Base-by-base conservation (phyloP, 2,113 vertebrate genomes). In the Chunga burmeisteri region DNA sequence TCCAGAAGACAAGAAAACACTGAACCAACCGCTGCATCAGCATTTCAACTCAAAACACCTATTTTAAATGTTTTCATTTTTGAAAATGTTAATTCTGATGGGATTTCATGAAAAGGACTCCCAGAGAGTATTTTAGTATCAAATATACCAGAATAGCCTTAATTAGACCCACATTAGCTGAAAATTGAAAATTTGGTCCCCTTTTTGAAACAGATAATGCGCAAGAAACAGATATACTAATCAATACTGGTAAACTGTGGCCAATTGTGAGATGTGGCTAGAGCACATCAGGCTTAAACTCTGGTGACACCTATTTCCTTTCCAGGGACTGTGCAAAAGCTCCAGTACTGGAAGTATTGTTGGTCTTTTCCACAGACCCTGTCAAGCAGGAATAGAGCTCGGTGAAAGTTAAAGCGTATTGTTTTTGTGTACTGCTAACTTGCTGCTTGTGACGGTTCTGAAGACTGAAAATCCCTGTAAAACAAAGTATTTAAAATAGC, bases 21-120 rank as follows among this genome's bases (percentile, higher is more conserved):
- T 50, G 91, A 85, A 36, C 81, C 80, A 73, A 78, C 94, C 65
- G 84, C 93, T 84, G 72, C 82, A 87, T 92, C 96, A 95, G 96
- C 93, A 72, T 90, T 90, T 91, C 83, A 58, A 94, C 86, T 98
- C 98, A 42, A 97, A 97, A 96, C 96, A 95, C 93, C 95, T 95
- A 70, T 79, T 84, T 88, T 79, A 97, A 97, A 91, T 97, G 97
- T 98, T 98, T 98, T 98, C 98, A 98, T 98, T 98, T 98, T 98
- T 97, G 98, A 98, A 98, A 98, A 98, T 79, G 82, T 97, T 97
- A 97, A 97, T 98, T 98, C 95, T 83, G 72, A 97, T 66, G 97
- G 97, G 98, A 92, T 97, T 97, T 96, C 77, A 92, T 81, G 94
- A 97, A 93, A 96, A 95, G 96, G 97, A 72, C 98, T 98, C 98